These are phyloP conservation scores for Oenanthe oenanthe DNA, from an alignment of 2,113 vertebrate genomes.

Conservation along the genomic window DNA sequence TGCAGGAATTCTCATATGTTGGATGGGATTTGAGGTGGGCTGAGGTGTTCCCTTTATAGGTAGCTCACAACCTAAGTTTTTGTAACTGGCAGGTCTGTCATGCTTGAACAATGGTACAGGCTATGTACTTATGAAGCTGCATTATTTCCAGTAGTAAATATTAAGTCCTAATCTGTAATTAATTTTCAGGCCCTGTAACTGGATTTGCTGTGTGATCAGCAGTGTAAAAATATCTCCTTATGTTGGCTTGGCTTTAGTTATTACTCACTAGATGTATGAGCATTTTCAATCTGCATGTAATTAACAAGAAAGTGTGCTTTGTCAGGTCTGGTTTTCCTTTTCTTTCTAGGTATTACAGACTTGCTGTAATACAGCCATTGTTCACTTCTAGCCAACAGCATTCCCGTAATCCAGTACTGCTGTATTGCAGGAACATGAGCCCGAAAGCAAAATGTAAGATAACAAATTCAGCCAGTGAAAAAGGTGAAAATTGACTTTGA, in stretches of 20 bases:
- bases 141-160: not conserved
- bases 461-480: conserved; percentile 78
- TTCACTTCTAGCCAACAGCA: conserved; percentile 51
- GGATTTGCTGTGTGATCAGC: conserved; percentile 9
- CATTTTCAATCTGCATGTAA: not conserved
- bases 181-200: not conserved
- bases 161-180: not conserved
- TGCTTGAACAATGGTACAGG: not conserved
- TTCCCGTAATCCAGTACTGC: conserved; percentile 54
- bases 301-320: not conserved
- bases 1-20: not conserved
- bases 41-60: not conserved
- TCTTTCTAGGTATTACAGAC: conserved; percentile 30
- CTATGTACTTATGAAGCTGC: not conserved
- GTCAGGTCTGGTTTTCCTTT: not conserved
- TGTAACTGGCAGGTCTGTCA: not conserved
- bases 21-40: not conserved
- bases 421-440: conserved; percentile 62
- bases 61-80: not conserved
- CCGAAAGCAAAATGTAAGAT: conserved; percentile 74
- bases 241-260: not conserved
- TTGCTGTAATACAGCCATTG: conserved; percentile 29
- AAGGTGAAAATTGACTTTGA: conserved; percentile 85
- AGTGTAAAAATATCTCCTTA: not conserved
- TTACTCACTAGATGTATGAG: not conserved